Evolutionary conservation across 2,113 vertebrate species (phyloP).

Genomic region (Cyphomyrus discorhynchus): DNA sequence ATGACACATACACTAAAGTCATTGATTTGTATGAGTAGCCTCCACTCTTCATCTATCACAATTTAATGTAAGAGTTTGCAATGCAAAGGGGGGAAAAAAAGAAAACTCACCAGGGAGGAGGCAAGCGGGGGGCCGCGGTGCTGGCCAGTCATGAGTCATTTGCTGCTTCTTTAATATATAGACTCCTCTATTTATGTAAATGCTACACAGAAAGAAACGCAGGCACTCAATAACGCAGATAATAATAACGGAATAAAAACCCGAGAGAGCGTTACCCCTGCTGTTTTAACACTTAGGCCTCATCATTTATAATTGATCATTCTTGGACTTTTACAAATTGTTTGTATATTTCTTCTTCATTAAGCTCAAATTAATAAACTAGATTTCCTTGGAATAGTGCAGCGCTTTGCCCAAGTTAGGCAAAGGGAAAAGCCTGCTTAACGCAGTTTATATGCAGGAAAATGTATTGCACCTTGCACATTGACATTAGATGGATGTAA

Average conservation of each 20-base stretch:
- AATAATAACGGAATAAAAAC: constrained; percentile 50
- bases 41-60: constrained; percentile 99
- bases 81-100: constrained; percentile 69
- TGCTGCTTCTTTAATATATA: constrained; percentile 82
- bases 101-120: constrained; percentile 68
- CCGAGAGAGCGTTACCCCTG: not conserved
- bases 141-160: constrained; percentile 86
- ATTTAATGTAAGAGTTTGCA: constrained; percentile 99
- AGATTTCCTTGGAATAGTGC: not conserved
- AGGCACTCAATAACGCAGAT: constrained; percentile 71
- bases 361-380: constrained; percentile 13
- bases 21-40: constrained; percentile 99
- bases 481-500: not conserved
- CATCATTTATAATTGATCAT: constrained; percentile 12
- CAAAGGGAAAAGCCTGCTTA: not conserved
- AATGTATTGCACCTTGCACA: not conserved
- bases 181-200: constrained; percentile 78
- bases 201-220: constrained; percentile 64
- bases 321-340: constrained; percentile 8
- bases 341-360: constrained; percentile 9
- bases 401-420: not conserved
- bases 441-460: not conserved
- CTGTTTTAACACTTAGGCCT: not conserved
- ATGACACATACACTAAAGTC: constrained; percentile 99
- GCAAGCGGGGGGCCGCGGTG: constrained; percentile 64